phyloP scores from a whole-genome alignment of 35 echinoderm and acorn worm genomes.

The Stichopus chloronotus region DNA sequence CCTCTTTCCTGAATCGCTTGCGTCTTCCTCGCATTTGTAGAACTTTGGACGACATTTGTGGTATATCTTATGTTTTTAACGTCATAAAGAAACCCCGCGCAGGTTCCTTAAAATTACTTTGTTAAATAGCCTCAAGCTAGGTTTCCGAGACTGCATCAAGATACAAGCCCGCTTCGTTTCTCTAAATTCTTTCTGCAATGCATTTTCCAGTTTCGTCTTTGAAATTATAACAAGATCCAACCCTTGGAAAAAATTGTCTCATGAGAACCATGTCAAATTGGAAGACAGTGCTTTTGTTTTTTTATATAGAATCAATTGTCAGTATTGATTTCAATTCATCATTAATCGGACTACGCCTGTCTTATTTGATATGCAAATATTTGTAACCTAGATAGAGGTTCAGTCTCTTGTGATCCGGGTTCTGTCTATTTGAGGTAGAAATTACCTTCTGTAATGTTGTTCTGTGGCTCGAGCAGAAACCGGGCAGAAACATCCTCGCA shows the following conservation, averaged over 20 bases:
- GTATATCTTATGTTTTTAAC: too few species aligned
- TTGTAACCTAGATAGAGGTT: neutral
- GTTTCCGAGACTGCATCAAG: too few species aligned
- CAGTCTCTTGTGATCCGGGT: neutral
- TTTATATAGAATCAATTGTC: neutral
- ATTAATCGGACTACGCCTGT: neutral
- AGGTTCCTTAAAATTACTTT: too few species aligned
- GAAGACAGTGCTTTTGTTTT: neutral
- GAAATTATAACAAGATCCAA: too few species aligned
- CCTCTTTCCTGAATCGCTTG: too few species aligned
- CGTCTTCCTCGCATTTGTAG: too few species aligned
- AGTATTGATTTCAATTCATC: conserved; percentile 1
- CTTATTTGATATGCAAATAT: neutral
- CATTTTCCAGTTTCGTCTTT: neutral
- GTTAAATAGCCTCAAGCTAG: too few species aligned
- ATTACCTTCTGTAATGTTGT: neutral
- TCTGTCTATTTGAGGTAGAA: neutral
- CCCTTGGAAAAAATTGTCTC: neutral
- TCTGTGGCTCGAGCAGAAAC: neutral
- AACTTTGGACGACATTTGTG: too few species aligned
- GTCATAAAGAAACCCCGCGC: too few species aligned
- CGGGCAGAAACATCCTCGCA: neutral
- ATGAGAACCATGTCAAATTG: neutral
- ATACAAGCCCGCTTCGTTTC: too few species aligned
- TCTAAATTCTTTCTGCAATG: neutral